Percentiles rank a stretch among this genome's conserved stretches.
phyloP scores from a whole-genome alignment of 2,113 vertebrate species.

The Pseudorasbora parva region DNA sequence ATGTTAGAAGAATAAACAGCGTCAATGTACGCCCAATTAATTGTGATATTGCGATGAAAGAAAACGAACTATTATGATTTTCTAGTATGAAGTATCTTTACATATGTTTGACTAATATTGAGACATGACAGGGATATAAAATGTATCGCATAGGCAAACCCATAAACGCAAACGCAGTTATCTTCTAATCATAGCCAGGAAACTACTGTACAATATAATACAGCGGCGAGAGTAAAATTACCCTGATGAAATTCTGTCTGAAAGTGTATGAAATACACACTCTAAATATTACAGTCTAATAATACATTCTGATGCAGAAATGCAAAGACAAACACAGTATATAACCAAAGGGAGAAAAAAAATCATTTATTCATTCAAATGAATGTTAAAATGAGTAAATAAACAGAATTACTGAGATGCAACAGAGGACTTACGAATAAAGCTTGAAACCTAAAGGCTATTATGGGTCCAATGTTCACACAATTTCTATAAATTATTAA shows the following conservation, averaged over 20 bases:
- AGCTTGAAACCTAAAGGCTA: constrained; percentile 52
- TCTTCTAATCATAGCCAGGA: neutral
- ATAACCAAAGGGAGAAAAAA: constrained; percentile 50
- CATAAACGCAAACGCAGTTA: neutral
- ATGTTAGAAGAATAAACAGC: no score
- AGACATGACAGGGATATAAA: neutral
- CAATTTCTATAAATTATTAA: constrained; percentile 64
- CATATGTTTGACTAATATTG: neutral
- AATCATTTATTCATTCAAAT: constrained; percentile 63
- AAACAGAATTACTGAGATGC: constrained; percentile 48
- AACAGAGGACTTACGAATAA: constrained; percentile 43
- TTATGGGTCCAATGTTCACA: constrained; percentile 48
- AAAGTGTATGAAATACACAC: no score
- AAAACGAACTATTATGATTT: neutral
- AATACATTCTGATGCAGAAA: neutral
- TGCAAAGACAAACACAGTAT: constrained; percentile 10
- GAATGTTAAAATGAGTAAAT: constrained; percentile 59
- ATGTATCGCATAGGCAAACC: neutral
- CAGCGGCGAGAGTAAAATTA: no score
- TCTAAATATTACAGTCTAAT: neutral
- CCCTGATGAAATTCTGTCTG: neutral
- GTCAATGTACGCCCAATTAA: no score
- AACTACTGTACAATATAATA: neutral
- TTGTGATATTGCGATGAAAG: neutral
- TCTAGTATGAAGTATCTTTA: no score